Evolutionary conservation across 2,113 vertebrate species (phyloP).

Genomic region (Lasiurus borealis): DNA sequence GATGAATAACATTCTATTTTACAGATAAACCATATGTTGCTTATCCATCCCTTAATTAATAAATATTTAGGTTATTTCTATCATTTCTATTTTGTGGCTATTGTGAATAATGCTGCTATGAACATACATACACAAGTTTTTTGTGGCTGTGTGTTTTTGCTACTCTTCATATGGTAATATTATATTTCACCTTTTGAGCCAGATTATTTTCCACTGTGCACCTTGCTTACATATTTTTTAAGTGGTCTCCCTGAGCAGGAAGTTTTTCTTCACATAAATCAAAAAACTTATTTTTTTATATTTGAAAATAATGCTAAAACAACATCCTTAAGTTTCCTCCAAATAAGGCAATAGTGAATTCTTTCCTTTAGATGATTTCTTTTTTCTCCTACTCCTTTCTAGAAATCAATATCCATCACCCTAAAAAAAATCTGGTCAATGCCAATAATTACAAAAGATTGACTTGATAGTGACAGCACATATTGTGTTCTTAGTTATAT

Average conservation of each 20-base stretch:
- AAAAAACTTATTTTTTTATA: neutral
- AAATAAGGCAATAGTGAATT: neutral
- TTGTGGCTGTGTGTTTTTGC: neutral
- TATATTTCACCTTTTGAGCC: neutral
- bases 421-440: neutral
- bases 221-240: neutral
- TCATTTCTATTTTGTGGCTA: constrained; percentile 4
- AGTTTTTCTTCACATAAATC: constrained; percentile 1
- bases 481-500: neutral
- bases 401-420: neutral
- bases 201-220: neutral
- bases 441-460: neutral
- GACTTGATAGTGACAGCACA: neutral
- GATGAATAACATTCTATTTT: neutral
- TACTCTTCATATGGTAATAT: neutral
- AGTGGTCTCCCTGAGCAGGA: neutral
- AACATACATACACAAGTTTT: neutral
- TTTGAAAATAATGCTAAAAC: constrained; percentile 16
- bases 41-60: neutral
- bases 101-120: neutral
- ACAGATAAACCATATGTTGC: neutral
- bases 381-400: neutral
- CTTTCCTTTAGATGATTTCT: neutral
- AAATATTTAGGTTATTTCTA: neutral
- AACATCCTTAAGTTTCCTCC: neutral